Percentiles rank a stretch among this genome's conserved stretches.
Evolutionary conservation across 2,113 vertebrate species (phyloP).

Genomic region (Vidua macroura): DNA sequence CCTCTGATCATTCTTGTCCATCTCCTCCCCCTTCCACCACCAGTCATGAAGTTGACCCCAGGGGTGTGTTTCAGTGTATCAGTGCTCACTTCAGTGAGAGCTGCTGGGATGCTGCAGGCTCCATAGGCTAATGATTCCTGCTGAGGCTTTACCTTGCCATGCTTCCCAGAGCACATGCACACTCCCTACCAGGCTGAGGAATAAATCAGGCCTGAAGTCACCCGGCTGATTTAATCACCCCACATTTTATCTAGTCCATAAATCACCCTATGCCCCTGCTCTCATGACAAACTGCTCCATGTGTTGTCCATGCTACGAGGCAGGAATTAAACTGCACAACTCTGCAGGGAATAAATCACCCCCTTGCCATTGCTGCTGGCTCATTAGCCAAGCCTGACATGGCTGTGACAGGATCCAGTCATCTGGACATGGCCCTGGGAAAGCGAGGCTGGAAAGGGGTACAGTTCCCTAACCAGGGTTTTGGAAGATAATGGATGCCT

Average conservation of each 20-base stretch:
- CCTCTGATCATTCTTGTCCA: background rate
- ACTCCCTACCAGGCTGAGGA: background rate
- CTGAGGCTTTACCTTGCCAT: background rate
- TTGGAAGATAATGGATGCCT: background rate
- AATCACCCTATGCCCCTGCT: conserved; percentile 1
- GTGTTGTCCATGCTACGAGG: background rate
- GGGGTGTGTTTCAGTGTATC: background rate
- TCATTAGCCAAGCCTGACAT: background rate
- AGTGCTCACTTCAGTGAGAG: background rate
- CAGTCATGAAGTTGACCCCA: background rate
- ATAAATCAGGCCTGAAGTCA: conserved; percentile 31
- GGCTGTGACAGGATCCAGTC: background rate
- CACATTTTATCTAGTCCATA: conserved; percentile 24
- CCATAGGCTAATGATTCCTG: background rate
- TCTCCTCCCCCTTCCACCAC: background rate
- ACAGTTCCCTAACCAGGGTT: background rate
- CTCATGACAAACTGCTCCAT: conserved; percentile 27
- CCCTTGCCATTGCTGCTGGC: accelerated
- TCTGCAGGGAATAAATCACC: conserved; percentile 32
- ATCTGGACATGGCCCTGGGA: background rate
- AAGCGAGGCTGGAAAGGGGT: background rate
- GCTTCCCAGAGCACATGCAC: background rate
- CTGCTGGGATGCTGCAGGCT: background rate
- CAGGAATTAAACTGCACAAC: conserved; percentile 17
- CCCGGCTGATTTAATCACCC: conserved; percentile 27